A percentile compares a stretch with the other conserved stretches of the same genome.
These are phyloP conservation scores for Sphinx pinastri DNA, from an alignment of 2,888 invertebrate species.

Conservation along the genomic window DNA sequence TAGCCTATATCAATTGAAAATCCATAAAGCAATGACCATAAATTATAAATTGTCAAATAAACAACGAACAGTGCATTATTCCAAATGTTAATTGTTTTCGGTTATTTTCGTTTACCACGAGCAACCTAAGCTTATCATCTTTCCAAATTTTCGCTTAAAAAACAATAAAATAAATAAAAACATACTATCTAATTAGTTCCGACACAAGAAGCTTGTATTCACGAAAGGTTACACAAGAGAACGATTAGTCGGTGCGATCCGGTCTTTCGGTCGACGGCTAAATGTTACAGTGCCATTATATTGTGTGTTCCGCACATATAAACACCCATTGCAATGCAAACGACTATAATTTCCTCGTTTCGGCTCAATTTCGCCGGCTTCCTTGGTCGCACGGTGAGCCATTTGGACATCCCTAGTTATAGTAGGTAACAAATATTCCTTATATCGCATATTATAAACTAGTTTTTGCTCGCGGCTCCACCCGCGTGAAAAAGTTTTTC, in stretches of 20 bases:
- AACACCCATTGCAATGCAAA: conserved; percentile 23
- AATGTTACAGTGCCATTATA: conserved; percentile 12
- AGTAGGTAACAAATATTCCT: no score
- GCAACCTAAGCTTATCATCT: no score
- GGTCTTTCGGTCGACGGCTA: background rate
- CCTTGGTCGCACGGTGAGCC: conserved; percentile 23
- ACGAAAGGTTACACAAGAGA: conserved; percentile 11
- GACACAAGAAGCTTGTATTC: background rate
- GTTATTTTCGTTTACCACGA: no score
- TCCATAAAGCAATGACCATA: no score
- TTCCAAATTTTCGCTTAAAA: background rate
- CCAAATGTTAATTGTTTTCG: no score
- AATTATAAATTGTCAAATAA: no score
- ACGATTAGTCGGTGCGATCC: background rate
- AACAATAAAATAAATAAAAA: background rate
- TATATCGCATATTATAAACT: no score
- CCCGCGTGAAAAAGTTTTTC: no score
- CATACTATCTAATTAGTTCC: background rate
- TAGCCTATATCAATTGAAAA: no score
- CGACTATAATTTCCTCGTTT: conserved; percentile 33
- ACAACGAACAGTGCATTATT: no score
- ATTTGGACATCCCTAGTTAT: background rate
- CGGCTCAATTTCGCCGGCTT: conserved; percentile 30
- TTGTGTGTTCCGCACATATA: conserved; percentile 24
- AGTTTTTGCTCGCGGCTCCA: no score